Conservation (phyloP, 2,888 invertebrate species). For the Ophioninae sp. region DNA sequence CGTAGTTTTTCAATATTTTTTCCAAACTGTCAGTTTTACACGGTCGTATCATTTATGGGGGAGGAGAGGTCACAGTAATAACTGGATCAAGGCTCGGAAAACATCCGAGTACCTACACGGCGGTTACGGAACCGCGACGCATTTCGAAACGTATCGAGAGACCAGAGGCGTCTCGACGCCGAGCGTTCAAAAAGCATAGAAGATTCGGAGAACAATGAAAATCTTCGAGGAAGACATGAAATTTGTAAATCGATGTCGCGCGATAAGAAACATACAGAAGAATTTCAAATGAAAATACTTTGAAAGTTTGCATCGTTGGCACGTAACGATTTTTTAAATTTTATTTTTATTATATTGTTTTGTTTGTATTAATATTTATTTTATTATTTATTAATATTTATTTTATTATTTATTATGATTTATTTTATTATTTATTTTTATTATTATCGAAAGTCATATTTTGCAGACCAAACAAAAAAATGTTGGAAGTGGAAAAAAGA, state of each 20-base stretch:
- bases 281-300: not conserved
- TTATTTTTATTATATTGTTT: not conserved
- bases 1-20: not conserved
- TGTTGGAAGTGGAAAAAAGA: no score
- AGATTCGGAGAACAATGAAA: not conserved
- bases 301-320: no score
- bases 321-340: not conserved
- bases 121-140: not conserved
- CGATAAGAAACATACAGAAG: not conserved
- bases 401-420: no score
- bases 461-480: no score
- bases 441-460: no score
- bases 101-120: not conserved
- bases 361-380: no score
- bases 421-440: no score
- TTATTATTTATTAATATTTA: no score
- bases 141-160: not conserved
- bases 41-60: not conserved
- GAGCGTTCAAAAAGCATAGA: not conserved
- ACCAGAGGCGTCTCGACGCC: no score
- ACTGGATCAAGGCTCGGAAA: not conserved
- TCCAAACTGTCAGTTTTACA: not conserved
- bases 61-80: conserved; percentile 4
- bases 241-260: not conserved
- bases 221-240: not conserved